A percentile compares a stretch with the other conserved stretches of the same genome.
These are phyloP conservation scores for Poeciliopsis turneri DNA, from an alignment of 2,797 vertebrate genomes.

Conservation along the genomic window DNA sequence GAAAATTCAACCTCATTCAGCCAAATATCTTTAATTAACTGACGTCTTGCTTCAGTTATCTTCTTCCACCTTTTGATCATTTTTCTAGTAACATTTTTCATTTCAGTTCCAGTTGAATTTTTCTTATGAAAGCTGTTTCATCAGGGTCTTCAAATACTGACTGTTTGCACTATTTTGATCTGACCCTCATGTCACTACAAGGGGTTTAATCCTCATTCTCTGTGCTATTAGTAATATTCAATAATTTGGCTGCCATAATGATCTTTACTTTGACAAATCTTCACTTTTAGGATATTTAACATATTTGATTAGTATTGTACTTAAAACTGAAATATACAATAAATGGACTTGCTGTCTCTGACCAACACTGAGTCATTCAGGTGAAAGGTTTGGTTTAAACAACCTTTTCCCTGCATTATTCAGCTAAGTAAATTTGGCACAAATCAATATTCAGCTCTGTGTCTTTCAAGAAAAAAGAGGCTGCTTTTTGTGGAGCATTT, in stretches of 20 bases:
- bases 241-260: background rate
- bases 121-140: background rate
- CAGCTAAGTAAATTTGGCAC: conserved; percentile 47
- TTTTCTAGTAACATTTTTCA: background rate
- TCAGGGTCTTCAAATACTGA: background rate
- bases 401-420: conserved; percentile 21
- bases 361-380: conserved; percentile 16
- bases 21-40: background rate
- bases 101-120: background rate
- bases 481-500: conserved; percentile 13
- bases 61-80: background rate
- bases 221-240: background rate
- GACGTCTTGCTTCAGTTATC: background rate
- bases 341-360: conserved; percentile 7
- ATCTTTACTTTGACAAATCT: background rate
- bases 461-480: conserved; percentile 29
- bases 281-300: background rate
- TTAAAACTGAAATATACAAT: background rate
- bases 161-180: background rate
- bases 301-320: background rate
- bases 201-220: background rate
- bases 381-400: conserved; percentile 40
- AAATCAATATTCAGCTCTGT: conserved; percentile 35
- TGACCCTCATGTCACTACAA: background rate
- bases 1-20: background rate